Percentiles rank a stretch among this genome's conserved stretches.
Evolutionary conservation across 2,888 invertebrate genomes (phyloP).

Genomic region (Reticulitermes lucifugus): DNA sequence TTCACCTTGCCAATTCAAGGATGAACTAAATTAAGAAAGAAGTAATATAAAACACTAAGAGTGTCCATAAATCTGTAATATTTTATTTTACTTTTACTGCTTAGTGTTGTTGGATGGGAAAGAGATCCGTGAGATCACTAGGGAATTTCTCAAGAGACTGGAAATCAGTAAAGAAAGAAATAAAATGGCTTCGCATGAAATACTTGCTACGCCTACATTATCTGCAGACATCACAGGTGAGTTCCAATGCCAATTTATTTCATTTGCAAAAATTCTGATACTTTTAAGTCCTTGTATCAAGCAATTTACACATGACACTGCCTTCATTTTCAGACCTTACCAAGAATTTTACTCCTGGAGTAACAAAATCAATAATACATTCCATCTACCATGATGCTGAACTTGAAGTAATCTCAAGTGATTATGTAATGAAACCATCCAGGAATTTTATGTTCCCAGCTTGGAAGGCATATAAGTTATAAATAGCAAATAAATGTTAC

Average conservation of each 20-base stretch:
- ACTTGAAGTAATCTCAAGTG: background rate
- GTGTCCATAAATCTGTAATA: too few relatives aligned
- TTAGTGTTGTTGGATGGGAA: constrained; percentile 73
- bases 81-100: background rate
- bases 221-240: constrained; percentile 5
- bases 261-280: background rate
- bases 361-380: background rate
- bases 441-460: constrained; percentile 3
- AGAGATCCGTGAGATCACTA: constrained; percentile 49
- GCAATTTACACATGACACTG: background rate
- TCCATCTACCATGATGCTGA: background rate
- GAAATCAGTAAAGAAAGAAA: constrained; percentile 22
- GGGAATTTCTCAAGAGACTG: constrained; percentile 32
- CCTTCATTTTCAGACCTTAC: constrained; percentile 7
- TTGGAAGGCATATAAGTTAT: constrained; percentile 13
- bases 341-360: constrained; percentile 33
- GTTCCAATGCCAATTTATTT: background rate
- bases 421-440: background rate
- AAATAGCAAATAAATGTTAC: background rate
- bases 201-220: background rate
- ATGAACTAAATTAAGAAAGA: too few relatives aligned
- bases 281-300: background rate
- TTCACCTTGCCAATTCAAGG: too few relatives aligned
- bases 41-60: too few relatives aligned
- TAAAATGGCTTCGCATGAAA: background rate